These are phyloP conservation scores for Caenorhabditis plicata DNA, from an alignment of 2,888 invertebrate genomes.

Conservation along the genomic window DNA sequence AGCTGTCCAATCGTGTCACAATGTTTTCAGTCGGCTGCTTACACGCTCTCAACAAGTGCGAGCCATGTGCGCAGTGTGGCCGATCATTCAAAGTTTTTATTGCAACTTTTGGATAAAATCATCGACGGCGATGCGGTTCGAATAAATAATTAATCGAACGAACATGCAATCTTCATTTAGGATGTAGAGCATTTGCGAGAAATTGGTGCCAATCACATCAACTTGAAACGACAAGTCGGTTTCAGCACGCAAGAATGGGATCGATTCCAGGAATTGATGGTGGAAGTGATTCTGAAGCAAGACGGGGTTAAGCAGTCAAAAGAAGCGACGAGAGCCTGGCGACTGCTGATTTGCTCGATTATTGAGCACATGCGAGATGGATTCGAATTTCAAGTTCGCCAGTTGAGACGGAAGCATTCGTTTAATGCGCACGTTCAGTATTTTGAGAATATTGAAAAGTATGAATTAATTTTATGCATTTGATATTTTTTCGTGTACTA, in stretches of 20 bases:
- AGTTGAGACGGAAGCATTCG: conserved; percentile 45
- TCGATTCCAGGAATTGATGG: conserved; percentile 44
- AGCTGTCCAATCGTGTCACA: conserved; percentile 39
- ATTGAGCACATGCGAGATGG: conserved; percentile 57
- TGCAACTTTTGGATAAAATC: conserved; percentile 50
- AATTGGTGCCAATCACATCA: conserved; percentile 43
- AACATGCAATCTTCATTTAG: conserved; percentile 13
- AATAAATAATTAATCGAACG: neutral
- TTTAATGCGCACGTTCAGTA: conserved; percentile 49
- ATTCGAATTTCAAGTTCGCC: conserved; percentile 44
- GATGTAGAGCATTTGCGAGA: conserved; percentile 35
- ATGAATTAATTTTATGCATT: no score
- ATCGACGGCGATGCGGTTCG: conserved; percentile 52
- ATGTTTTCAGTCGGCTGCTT: conserved; percentile 38
- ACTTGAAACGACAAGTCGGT: conserved; percentile 30
- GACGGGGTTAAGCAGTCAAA: conserved; percentile 61
- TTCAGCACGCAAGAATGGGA: conserved; percentile 37
- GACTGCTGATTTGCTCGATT: conserved; percentile 55
- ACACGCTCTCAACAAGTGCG: conserved; percentile 30
- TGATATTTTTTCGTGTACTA: neutral
- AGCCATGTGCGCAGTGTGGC: conserved; percentile 38
- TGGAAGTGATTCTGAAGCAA: conserved; percentile 57
- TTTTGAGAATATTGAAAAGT: conserved; percentile 45
- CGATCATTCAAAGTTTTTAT: conserved; percentile 54
- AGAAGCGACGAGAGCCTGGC: conserved; percentile 59